These are phyloP conservation scores for Quadriops clusia DNA, from an alignment of 2,888 invertebrate species.

Conservation along the genomic window DNA sequence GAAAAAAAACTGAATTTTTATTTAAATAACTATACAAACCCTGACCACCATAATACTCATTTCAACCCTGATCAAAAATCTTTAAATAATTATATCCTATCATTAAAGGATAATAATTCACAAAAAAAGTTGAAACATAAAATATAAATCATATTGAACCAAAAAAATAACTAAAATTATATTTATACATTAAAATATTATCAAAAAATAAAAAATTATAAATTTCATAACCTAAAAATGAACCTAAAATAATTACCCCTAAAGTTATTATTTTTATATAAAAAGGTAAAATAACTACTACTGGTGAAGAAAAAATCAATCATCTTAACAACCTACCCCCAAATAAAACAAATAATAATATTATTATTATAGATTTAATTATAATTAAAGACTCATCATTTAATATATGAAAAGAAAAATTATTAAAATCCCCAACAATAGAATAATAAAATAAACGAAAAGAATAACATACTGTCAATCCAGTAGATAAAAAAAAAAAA, in stretches of 20 bases:
- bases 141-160: too few species aligned
- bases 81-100: constrained; percentile 37
- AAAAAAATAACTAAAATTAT: too few species aligned
- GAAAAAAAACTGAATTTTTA: constrained; percentile 1
- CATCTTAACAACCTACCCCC: constrained; percentile 44
- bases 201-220: constrained; percentile 38
- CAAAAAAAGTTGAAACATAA: constrained; percentile 24
- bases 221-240: constrained; percentile 35
- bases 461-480: constrained; percentile 46
- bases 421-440: constrained; percentile 40
- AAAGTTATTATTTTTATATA: constrained; percentile 43
- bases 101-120: constrained; percentile 39
- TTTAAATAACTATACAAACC: constrained; percentile 8
- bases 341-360: constrained; percentile 42
- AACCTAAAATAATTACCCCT: constrained; percentile 38
- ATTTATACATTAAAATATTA: too few species aligned
- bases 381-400: constrained; percentile 40
- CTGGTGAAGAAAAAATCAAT: constrained; percentile 42
- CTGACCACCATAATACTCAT: constrained; percentile 21
- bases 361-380: constrained; percentile 31
- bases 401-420: constrained; percentile 38
- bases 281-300: constrained; percentile 42
- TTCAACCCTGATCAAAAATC: constrained; percentile 28
- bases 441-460: constrained; percentile 46
- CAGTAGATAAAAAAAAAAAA: constrained; percentile 45